Evolutionary conservation across 2,797 vertebrate species (phyloP).

Genomic region (Schizopygopsis malacanthus): DNA sequence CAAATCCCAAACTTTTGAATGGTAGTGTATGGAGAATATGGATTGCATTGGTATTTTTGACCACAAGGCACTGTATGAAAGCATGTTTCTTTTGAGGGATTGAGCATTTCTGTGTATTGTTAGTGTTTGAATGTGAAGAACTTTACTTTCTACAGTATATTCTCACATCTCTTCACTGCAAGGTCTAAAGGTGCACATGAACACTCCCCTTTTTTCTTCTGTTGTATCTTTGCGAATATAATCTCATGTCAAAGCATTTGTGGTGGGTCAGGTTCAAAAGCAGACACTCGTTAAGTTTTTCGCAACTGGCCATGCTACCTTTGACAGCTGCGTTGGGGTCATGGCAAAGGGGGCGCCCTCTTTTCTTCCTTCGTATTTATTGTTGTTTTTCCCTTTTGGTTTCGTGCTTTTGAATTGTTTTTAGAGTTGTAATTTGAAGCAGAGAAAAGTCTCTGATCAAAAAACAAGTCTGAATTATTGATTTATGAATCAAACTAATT

Average conservation of each 20-base stretch:
- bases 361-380: slow-evolving; percentile 56
- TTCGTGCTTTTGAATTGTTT: slow-evolving; percentile 11
- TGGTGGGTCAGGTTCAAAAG: slow-evolving; percentile 57
- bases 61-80: not conserved
- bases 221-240: not conserved
- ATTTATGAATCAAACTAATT: not conserved
- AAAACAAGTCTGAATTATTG: not conserved
- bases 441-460: no score
- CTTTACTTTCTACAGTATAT: slow-evolving; percentile 8
- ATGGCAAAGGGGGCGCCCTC: slow-evolving; percentile 74
- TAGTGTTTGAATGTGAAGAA: not conserved
- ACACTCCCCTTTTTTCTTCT: slow-evolving; percentile 24
- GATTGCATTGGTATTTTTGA: not conserved
- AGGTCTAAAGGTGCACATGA: slow-evolving; percentile 45
- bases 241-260: slow-evolving; percentile 28
- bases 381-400: slow-evolving; percentile 46
- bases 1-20: not conserved
- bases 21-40: not conserved
- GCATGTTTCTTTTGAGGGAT: not conserved
- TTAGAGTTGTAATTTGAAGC: not conserved
- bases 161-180: slow-evolving; percentile 18
- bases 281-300: slow-evolving; percentile 74
- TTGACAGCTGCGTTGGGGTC: slow-evolving; percentile 81
- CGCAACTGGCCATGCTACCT: slow-evolving; percentile 70
- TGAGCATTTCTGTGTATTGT: not conserved